Conservation (phyloP, 2,888 invertebrate genomes). For the Sthenelais limicola region DNA sequence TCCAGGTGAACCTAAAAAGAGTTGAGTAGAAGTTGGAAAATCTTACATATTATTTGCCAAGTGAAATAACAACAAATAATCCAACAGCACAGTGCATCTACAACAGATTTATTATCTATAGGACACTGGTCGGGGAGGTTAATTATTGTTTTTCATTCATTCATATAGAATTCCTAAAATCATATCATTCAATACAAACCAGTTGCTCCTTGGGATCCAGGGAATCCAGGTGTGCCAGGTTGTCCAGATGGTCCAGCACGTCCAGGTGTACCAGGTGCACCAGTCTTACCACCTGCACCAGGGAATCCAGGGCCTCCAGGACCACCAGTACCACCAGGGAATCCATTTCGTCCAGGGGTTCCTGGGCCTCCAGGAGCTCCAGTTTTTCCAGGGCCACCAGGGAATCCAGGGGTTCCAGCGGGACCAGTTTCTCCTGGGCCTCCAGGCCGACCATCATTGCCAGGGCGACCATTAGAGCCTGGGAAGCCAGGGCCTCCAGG, state of each 20-base stretch:
- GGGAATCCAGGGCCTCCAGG: not conserved
- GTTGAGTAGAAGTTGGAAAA: too few relatives aligned
- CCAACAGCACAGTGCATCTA: too few relatives aligned
- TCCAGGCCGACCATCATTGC: not conserved
- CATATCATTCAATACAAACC: not conserved
- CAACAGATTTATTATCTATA: too few relatives aligned
- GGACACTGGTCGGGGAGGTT: too few relatives aligned
- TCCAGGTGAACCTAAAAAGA: conserved; percentile 38
- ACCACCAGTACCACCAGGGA: not conserved
- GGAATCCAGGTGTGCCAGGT: not conserved
- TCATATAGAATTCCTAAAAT: too few relatives aligned
- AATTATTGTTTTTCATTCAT: too few relatives aligned
- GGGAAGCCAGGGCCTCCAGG: conserved; percentile 20
- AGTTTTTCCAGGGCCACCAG: not conserved
- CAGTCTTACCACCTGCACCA: not conserved
- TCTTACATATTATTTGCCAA: too few relatives aligned
- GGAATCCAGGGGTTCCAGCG: conserved; percentile 1
- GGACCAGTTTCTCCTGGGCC: not conserved
- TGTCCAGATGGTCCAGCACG: not conserved
- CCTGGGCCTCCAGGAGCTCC: not conserved
- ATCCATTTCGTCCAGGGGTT: conserved; percentile 5
- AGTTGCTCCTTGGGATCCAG: not conserved
- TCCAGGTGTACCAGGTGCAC: not conserved
- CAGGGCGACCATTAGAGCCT: not conserved
- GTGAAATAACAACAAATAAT: too few relatives aligned